Evolutionary conservation across 2,797 vertebrate genomes (phyloP), one percentile per base, ranked within the genome.

Genomic region (Botia almorhae): DNA sequence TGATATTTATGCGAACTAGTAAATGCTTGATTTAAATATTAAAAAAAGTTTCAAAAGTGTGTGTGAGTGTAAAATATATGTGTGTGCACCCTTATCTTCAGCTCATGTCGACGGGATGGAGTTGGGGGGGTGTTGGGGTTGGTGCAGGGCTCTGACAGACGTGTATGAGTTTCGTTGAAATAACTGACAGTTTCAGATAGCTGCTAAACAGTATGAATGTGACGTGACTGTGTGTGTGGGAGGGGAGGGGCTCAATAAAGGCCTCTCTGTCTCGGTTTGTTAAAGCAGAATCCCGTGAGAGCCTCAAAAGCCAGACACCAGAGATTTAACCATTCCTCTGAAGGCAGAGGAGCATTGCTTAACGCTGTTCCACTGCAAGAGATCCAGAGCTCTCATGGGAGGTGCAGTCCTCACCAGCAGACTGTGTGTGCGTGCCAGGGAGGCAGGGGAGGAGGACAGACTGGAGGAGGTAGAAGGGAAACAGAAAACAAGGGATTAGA

Each of bases 221-320:
- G 36, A 36, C 19, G 14, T 69, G 67, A 68, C 26, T 65, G 29
- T 46, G n/a, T 36, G 39, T 46, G 51, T 13, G 4, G 3, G 43
- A 36, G 48, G n/a, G 8, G 1, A 19, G 33, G 33, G 1, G 1
- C 51, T 51, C 29, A 46, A 56, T 33, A 63, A 71, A 0, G 56
- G 14, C 19, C 26, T 61, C 33, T 72, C 16, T 55, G 33, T 69
- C 65, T 61, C 43, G 14, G 39, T 77, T 51, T 78, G 76, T 70
- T 78, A 43, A 16, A 73, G 60, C 16, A 26, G 60, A 80, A 65
- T 80, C 33, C 50, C 77, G 26, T 16, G 48, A 80, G 69, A 80
- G 33, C 69, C 33, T 73, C 21, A 80, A 64, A 70, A 71, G 77
- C 61, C 60, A 72, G 60, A 33, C 68, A 79, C 26, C 17, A 3